These are phyloP conservation scores for Diplodus sargus DNA, from an alignment of 2,797 vertebrate genomes.

Conservation along the genomic window DNA sequence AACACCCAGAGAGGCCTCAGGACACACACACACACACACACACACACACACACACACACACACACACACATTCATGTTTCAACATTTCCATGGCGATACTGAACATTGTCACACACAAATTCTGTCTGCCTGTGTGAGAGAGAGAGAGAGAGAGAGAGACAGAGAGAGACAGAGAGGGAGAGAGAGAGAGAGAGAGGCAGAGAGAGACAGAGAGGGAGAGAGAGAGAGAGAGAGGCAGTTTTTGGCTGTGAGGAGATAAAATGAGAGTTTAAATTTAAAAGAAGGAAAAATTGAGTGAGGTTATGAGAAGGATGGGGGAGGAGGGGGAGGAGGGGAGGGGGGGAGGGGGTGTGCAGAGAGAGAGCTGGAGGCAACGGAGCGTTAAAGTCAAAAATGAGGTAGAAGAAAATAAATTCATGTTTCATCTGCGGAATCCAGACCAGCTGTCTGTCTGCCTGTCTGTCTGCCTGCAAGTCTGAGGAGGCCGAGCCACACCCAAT, in stretches of 20 bases:
- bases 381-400: slow-evolving; percentile 54
- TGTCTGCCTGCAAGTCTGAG: neutral
- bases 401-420: slow-evolving; percentile 58
- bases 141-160: too few relatives aligned
- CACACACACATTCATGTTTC: slow-evolving; percentile 22
- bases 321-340: neutral
- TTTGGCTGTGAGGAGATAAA: slow-evolving; percentile 33
- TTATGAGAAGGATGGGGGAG: neutral
- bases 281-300: slow-evolving; percentile 30
- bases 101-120: slow-evolving; percentile 46
- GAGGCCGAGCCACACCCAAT: slow-evolving; percentile 10
- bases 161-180: too few relatives aligned
- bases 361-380: slow-evolving; percentile 37
- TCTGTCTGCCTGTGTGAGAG: neutral
- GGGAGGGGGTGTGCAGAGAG: neutral
- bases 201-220: too few relatives aligned
- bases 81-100: slow-evolving; percentile 61
- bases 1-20: slow-evolving; percentile 61
- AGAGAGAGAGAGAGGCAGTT: neutral
- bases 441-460: neutral
- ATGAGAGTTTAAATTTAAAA: slow-evolving; percentile 32
- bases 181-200: neutral
- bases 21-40: slow-evolving; percentile 47
- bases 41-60: slow-evolving; percentile 17
- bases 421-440: slow-evolving; percentile 53